phyloP scores from a whole-genome alignment of 2,113 vertebrate species.

The Willisornis vidua region DNA sequence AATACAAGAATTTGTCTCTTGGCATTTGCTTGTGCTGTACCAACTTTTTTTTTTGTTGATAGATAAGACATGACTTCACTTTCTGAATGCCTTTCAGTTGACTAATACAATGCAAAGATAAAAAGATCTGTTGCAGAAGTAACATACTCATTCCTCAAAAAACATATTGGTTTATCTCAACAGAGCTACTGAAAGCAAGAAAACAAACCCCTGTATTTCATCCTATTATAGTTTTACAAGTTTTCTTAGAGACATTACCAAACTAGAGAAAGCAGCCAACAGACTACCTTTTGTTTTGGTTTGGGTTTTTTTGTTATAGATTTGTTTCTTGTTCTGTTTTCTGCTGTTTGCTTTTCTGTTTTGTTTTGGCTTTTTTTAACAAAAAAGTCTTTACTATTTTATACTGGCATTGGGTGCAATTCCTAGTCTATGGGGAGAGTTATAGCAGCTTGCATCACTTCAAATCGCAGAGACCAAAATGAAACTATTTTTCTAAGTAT shows the following conservation, averaged over 20 bases:
- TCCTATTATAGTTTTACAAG: background rate
- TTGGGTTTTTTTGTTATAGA: too few species aligned
- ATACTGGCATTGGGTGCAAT: background rate
- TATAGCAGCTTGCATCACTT: background rate
- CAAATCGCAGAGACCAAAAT: background rate
- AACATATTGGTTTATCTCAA: accelerated
- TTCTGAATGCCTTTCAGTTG: background rate
- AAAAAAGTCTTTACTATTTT: background rate
- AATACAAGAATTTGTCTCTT: background rate
- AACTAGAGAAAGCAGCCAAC: background rate
- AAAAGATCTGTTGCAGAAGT: background rate
- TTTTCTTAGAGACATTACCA: background rate
- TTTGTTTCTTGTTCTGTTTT: background rate
- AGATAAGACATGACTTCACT: background rate
- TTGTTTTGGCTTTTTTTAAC: background rate
- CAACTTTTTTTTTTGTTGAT: background rate
- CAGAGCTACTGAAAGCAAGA: background rate
- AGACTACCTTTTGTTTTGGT: background rate
- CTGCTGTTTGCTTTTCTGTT: background rate
- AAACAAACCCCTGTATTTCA: background rate
- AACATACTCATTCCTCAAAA: accelerated
- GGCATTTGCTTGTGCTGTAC: background rate
- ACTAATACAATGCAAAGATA: background rate
- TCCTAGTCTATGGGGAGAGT: background rate
- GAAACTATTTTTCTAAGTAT: background rate